Percentiles rank a stretch among this genome's conserved stretches.
Evolutionary conservation across 2,113 vertebrate genomes (phyloP).

Genomic region (Proteles cristata): DNA sequence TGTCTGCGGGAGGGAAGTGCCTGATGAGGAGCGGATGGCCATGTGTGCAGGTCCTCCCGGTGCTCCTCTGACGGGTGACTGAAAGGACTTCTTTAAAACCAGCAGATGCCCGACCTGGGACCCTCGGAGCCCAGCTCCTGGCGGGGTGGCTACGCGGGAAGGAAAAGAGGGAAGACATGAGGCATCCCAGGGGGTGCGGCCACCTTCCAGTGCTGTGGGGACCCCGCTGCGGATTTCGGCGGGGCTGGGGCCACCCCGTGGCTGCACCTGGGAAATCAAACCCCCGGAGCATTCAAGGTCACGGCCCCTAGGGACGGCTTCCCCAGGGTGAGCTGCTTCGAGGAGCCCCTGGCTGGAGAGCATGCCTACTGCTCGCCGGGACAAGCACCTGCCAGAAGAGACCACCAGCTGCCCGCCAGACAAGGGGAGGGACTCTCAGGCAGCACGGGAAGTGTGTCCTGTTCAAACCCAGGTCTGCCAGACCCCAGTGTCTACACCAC

Average conservation of each 20-base stretch:
- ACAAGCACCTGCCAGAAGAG: not conserved
- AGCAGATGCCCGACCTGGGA: not conserved
- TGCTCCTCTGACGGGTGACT: accelerated
- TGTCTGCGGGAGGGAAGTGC: accelerated
- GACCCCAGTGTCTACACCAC: accelerated
- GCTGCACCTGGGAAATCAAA: not conserved
- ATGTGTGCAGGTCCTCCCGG: accelerated
- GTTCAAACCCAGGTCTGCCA: not conserved
- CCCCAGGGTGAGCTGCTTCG: accelerated
- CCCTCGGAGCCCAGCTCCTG: not conserved
- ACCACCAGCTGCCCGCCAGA: not conserved
- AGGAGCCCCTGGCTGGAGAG: not conserved
- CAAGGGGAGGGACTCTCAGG: not conserved
- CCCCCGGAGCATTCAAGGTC: not conserved
- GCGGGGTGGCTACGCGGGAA: not conserved
- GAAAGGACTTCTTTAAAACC: not conserved
- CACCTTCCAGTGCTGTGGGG: not conserved
- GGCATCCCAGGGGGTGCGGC: accelerated
- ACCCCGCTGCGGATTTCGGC: not conserved
- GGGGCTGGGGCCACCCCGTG: not conserved
- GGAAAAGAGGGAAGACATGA: not conserved
- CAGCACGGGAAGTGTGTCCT: accelerated
- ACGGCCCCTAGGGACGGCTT: not conserved
- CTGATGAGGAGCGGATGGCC: accelerated
- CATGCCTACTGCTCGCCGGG: accelerated